phyloP scores from a whole-genome alignment of 2,888 invertebrate species.

The Atethmia centrago region DNA sequence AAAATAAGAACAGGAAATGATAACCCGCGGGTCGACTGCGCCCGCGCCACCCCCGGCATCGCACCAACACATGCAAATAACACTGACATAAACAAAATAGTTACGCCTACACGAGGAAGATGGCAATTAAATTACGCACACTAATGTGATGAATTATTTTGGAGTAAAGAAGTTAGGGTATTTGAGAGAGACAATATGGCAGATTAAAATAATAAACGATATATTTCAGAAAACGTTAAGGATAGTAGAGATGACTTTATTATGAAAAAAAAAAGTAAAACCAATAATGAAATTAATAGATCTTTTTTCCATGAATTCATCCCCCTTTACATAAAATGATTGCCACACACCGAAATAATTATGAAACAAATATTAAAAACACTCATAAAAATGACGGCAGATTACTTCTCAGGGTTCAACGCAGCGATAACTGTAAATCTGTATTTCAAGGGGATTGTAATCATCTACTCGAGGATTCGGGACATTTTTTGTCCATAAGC shows the following conservation, averaged over 20 bases:
- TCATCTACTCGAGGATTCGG: slow-evolving; percentile 84
- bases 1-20: slow-evolving; percentile 90
- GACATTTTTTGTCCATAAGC: slow-evolving; percentile 84
- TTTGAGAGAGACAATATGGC: neutral
- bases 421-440: slow-evolving; percentile 83
- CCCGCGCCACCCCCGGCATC: slow-evolving; percentile 76
- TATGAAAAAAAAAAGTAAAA: neutral
- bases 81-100: slow-evolving; percentile 63
- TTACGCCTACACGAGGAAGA: slow-evolving; percentile 65
- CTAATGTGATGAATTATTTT: slow-evolving; percentile 21
- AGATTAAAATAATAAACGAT: neutral
- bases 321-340: slow-evolving; percentile 14
- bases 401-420: slow-evolving; percentile 53
- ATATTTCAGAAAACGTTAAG: neutral
- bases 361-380: slow-evolving; percentile 44
- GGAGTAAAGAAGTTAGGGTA: neutral
- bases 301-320: neutral
- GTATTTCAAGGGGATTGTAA: slow-evolving; percentile 87
- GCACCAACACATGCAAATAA: slow-evolving; percentile 74
- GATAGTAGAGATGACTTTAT: neutral
- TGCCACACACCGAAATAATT: slow-evolving; percentile 41
- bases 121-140: slow-evolving; percentile 70
- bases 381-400: slow-evolving; percentile 48
- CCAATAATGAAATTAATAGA: neutral
- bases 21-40: slow-evolving; percentile 88